These are phyloP conservation scores for Phenganax stokvisi DNA, from an alignment of 92 coral and sea anemone genomes.

Conservation along the genomic window DNA sequence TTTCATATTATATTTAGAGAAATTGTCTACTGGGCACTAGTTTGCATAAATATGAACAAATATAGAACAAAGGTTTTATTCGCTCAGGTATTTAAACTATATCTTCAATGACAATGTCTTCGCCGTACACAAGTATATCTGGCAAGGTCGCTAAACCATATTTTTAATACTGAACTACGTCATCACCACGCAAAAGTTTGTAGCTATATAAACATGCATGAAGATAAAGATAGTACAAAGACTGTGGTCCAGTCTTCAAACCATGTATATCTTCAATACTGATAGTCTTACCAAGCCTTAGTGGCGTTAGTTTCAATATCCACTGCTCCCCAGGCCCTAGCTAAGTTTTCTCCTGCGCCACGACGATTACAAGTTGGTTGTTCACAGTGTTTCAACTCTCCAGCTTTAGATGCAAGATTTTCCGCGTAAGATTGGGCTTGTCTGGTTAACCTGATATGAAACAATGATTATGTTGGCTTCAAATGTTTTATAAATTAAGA, in stretches of 20 bases:
- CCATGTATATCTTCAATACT: no score
- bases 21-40: no score
- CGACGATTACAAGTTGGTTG: slow-evolving; percentile 17
- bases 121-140: no score
- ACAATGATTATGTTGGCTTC: neutral
- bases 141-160: no score
- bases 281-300: slow-evolving; percentile 20
- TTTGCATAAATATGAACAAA: no score
- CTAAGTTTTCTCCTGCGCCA: slow-evolving; percentile 34
- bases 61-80: no score
- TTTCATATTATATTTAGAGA: no score
- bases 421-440: slow-evolving; percentile 33
- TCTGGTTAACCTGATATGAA: slow-evolving; percentile 12
- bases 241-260: neutral
- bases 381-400: neutral
- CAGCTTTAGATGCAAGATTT: slow-evolving; percentile 3
- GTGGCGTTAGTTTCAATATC: slow-evolving; percentile 26
- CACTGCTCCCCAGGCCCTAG: slow-evolving; percentile 21
- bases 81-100: no score
- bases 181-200: no score
- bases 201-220: neutral
- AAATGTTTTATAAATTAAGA: neutral
- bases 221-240: neutral
- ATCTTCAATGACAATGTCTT: no score
- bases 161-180: no score